Evolutionary conservation across 2,888 invertebrate species (phyloP), one percentile per base, ranked within the genome.

Genomic region (Odontomyia ornata): DNA sequence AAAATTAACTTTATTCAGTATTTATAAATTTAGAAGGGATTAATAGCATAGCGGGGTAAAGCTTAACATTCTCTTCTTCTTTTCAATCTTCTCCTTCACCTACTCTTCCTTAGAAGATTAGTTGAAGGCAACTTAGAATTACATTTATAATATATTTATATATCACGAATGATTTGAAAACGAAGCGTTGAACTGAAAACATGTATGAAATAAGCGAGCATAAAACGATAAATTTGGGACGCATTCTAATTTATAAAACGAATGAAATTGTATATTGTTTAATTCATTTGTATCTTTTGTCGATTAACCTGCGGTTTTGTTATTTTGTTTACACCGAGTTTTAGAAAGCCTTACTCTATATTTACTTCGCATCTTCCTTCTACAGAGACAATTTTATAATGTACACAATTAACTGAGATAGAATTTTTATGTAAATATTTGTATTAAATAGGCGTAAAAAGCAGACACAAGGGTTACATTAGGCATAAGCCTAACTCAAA

Each of bases 111-210:
- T 5, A 36, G 18, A 28, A 65, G 36, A 36, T 21, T 65, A 18
- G 36, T 36, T 21, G 28, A 72, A 72, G 30, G 71, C 71, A 72
- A 72, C 71, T 72, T 72, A 72, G 28, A 28, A 56, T 56, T 72
- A 72, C 25, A 30, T 47, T 69, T 23, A 47, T 67, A 27, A 43
- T 67, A 4, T 60, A 60, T 60, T 3, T 18, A 60, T 21, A 60
- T 73, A 73, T 73, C 73, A 73, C 73, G 73, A 73, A 57, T 57
- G 52, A 52, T 52, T 18, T n/a, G 18, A 52, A 52, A 18, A 52
- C 7, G 52, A 52, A 52, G 52, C 52, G 52, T 52, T 13, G 52
- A 52, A 60, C n/a, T 23, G 25, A 23, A 60, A 60, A 60, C 60
- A 56, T 18, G 21, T 60, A 52, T 52, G 52, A 52, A 60, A 56